Percentiles rank a stretch among this genome's conserved stretches.
These are phyloP conservation scores for Lineus longissimus DNA, from an alignment of 1,140 invertebrate species.

Conservation along the genomic window DNA sequence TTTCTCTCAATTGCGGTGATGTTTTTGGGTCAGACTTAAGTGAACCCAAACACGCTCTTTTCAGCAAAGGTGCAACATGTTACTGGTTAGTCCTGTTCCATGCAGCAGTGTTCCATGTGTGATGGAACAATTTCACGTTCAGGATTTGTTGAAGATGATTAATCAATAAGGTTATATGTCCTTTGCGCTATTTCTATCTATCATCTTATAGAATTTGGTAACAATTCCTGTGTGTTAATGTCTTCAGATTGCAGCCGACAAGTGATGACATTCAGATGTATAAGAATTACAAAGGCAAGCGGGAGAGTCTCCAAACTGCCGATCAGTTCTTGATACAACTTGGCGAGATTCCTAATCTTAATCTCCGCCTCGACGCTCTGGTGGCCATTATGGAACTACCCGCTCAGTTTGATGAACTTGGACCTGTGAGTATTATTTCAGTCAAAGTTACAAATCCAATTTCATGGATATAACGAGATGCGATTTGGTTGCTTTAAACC, in stretches of 20 bases:
- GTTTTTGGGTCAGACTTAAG: no score
- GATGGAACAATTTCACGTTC: no score
- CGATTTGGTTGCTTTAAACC: no score
- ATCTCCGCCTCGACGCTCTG: conserved; percentile 28
- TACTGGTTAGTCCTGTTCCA: no score
- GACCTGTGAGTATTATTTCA: neutral
- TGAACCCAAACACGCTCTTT: no score
- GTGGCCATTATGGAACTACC: conserved; percentile 32
- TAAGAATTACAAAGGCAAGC: conserved; percentile 17
- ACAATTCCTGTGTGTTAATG: neutral
- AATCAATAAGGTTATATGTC: no score
- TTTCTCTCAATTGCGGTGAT: no score
- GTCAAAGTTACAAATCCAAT: neutral
- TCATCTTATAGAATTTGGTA: neutral
- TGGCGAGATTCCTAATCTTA: conserved; percentile 28
- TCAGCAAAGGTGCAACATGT: no score
- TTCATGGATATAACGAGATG: neutral
- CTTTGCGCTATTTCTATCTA: no score
- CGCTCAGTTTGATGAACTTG: conserved; percentile 16
- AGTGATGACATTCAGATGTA: conserved; percentile 35
- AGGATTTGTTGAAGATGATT: no score
- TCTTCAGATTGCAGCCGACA: conserved; percentile 29
- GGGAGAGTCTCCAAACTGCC: conserved; percentile 23
- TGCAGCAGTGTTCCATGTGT: no score
- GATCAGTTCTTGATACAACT: conserved; percentile 37